Evolutionary conservation across 2,888 invertebrate genomes (phyloP).

Genomic region (Galeruca laticollis): DNA sequence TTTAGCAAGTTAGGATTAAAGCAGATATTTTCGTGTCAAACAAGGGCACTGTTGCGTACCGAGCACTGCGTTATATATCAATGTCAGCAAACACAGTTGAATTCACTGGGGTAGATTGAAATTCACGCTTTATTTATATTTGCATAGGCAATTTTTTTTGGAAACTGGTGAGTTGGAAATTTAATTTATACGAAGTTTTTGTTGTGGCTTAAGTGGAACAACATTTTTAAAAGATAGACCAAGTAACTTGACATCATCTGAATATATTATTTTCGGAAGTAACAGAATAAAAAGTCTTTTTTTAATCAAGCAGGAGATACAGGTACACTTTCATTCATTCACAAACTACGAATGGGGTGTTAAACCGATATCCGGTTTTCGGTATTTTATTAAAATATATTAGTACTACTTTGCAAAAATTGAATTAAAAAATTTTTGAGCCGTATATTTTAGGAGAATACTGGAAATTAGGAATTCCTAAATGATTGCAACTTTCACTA

Average conservation of each 20-base stretch:
- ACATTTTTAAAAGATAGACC: background rate
- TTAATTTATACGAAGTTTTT: conserved; percentile 37
- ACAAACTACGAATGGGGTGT: too few relatives aligned
- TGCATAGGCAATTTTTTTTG: conserved; percentile 35
- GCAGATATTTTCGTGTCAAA: conserved; percentile 31
- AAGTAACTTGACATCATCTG: background rate
- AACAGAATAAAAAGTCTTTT: background rate
- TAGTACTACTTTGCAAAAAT: too few relatives aligned
- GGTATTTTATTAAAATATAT: too few relatives aligned
- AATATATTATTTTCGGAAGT: background rate
- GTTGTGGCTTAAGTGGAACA: conserved; percentile 1
- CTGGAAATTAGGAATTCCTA: too few relatives aligned
- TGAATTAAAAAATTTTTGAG: too few relatives aligned
- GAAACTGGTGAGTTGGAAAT: conserved; percentile 30
- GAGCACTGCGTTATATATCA: conserved; percentile 39
- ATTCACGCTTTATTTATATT: conserved; percentile 43
- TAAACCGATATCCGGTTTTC: too few relatives aligned
- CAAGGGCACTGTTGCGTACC: conserved; percentile 42
- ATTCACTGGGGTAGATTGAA: conserved; percentile 41
- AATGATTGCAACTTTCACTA: too few relatives aligned
- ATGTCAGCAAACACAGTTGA: conserved; percentile 42
- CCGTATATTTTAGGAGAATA: too few relatives aligned
- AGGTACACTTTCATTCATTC: too few relatives aligned
- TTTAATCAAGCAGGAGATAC: too few relatives aligned
- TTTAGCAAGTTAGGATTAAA: conserved; percentile 26